Conservation (phyloP, 2,797 vertebrate genomes). For the Tarsius wallacei region DNA sequence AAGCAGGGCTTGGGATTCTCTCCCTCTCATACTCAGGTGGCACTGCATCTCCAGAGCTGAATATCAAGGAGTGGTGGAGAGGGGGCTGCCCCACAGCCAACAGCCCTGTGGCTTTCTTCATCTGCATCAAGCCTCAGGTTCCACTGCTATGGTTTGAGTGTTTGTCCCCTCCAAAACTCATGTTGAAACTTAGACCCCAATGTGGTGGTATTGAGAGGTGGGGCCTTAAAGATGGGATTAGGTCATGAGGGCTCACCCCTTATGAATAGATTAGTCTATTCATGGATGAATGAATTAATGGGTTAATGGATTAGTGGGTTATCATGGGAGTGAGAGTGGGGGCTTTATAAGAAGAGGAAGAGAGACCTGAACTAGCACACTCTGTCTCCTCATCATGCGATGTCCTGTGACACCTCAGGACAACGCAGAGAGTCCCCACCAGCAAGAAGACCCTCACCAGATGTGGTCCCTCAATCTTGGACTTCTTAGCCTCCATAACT, state of each 20-base stretch:
- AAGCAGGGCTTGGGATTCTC: not conserved
- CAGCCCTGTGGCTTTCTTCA: rapidly evolving
- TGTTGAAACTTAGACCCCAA: not conserved
- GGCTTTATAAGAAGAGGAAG: not conserved
- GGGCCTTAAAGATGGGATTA: not conserved
- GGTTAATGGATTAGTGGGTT: not conserved
- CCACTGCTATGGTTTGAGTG: not conserved
- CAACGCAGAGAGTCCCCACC: not conserved
- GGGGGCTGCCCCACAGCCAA: too few species aligned
- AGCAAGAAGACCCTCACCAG: not conserved
- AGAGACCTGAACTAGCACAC: not conserved
- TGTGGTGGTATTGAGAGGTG: not conserved
- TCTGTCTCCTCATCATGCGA: not conserved
- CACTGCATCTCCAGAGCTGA: not conserved
- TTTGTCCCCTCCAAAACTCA: not conserved
- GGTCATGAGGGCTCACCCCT: not conserved
- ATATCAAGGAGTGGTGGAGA: not conserved
- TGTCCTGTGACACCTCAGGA: not conserved
- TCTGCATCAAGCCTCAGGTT: not conserved
- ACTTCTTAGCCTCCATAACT: not conserved
- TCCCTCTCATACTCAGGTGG: not conserved
- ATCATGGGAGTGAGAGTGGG: too few species aligned
- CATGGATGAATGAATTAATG: not conserved
- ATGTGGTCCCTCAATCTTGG: not conserved
- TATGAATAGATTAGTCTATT: not conserved